phyloP scores from a whole-genome alignment of 2,888 invertebrate species.

The Eilema caniola region DNA sequence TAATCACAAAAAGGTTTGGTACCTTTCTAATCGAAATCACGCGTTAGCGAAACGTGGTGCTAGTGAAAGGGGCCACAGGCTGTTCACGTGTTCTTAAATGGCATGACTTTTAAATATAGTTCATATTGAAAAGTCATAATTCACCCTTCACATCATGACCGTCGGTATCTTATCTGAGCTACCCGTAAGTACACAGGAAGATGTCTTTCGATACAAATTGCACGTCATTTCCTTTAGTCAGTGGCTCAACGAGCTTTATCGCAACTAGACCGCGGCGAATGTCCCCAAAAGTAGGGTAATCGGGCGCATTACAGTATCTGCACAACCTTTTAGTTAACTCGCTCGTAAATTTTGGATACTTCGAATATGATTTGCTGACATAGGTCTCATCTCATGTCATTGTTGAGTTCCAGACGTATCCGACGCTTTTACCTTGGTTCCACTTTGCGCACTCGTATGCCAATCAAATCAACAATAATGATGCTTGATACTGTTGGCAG shows the following conservation, averaged over 20 bases:
- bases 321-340: constrained; percentile 1
- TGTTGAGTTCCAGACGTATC: too few relatives aligned
- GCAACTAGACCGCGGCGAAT: constrained; percentile 27
- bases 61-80: background rate
- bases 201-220: constrained; percentile 14
- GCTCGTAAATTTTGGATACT: background rate
- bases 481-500: too few relatives aligned
- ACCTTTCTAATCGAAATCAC: too few relatives aligned
- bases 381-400: too few relatives aligned
- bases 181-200: constrained; percentile 11
- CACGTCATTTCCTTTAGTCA: constrained; percentile 21
- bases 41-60: too few relatives aligned
- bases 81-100: background rate
- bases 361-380: background rate
- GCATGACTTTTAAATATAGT: too few relatives aligned
- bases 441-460: too few relatives aligned
- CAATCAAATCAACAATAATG: too few relatives aligned
- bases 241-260: constrained; percentile 23
- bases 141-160: background rate
- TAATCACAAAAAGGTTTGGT: too few relatives aligned
- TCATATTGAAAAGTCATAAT: background rate
- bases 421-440: too few relatives aligned
- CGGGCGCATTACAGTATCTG: constrained; percentile 18
- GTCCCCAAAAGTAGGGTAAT: constrained; percentile 32
- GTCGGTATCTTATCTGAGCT: constrained; percentile 4